Conservation (phyloP, 53 echinoderm and acorn worm genomes). For the Luidia sarsii region DNA sequence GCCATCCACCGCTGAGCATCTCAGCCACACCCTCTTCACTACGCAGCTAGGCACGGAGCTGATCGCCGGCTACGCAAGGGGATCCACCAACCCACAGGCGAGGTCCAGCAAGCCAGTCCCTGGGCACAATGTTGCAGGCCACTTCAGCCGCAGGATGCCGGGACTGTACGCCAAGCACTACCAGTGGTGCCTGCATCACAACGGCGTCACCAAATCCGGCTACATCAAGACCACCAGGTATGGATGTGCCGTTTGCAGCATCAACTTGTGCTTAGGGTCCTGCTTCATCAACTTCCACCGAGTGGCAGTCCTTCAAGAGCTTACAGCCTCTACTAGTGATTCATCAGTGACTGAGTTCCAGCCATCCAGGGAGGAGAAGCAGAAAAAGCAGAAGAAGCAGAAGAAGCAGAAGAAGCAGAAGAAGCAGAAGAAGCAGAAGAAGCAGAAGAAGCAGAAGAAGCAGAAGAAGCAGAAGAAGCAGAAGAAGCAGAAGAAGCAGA, state of each 20-base stretch:
- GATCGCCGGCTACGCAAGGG: conserved; percentile 7
- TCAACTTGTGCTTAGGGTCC: not conserved
- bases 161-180: conserved; percentile 2
- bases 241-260: not conserved
- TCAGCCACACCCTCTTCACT: not conserved
- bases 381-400: too few species aligned
- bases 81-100: not conserved
- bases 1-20: too few species aligned
- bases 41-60: not conserved
- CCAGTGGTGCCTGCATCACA: not conserved
- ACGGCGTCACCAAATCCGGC: not conserved
- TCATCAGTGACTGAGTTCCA: too few species aligned
- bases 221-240: too few species aligned
- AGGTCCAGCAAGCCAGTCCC: not conserved
- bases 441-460: too few species aligned
- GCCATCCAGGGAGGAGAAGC: too few species aligned
- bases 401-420: too few species aligned
- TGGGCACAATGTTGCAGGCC: conserved; percentile 7
- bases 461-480: too few species aligned
- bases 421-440: too few species aligned
- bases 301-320: too few species aligned
- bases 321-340: too few species aligned
- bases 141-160: not conserved
- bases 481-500: too few species aligned
- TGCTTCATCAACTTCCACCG: not conserved